These are phyloP conservation scores for Syngnathus scovelli DNA, from an alignment of 2,113 vertebrate species.

Conservation along the genomic window DNA sequence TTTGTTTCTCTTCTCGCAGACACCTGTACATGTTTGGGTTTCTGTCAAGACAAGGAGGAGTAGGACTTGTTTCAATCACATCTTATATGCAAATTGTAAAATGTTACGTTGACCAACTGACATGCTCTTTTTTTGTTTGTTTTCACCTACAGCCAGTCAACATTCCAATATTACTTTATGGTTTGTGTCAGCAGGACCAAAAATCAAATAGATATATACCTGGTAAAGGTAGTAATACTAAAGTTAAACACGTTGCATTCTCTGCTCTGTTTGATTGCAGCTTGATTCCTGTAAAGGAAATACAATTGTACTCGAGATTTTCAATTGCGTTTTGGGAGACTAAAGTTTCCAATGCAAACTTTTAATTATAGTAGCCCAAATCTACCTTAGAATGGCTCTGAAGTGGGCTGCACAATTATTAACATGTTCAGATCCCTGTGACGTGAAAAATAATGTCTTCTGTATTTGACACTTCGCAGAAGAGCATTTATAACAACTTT, in stretches of 20 bases:
- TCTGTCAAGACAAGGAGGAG: slow-evolving; percentile 36
- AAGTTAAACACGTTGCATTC: slow-evolving; percentile 6
- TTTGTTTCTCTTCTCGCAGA: slow-evolving; percentile 55
- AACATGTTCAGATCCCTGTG: too few relatives aligned
- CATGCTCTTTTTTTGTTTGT: slow-evolving; percentile 34
- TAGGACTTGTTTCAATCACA: slow-evolving; percentile 31
- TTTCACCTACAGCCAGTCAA: slow-evolving; percentile 13
- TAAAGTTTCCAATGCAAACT: background rate
- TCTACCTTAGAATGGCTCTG: too few relatives aligned
- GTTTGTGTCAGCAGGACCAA: slow-evolving; percentile 47
- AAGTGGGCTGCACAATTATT: too few relatives aligned
- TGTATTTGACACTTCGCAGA: too few relatives aligned
- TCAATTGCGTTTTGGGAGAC: background rate
- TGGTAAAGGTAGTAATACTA: background rate
- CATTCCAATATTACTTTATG: slow-evolving; percentile 7
- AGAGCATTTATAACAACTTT: too few relatives aligned
- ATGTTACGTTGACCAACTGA: slow-evolving; percentile 30
- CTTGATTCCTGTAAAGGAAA: background rate
- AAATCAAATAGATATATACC: slow-evolving; percentile 11
- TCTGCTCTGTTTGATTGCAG: background rate
- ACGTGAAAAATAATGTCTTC: too few relatives aligned
- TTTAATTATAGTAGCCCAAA: too few relatives aligned
- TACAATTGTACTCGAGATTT: background rate
- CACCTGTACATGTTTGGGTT: slow-evolving; percentile 7
- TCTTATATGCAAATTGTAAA: slow-evolving; percentile 39